Conservation (phyloP, 2,113 vertebrate species). For the cattle (Bos taurus) region ARS-UCD2.0 NC_037337.1:48740001-48740500, state of each 20-base stretch:
- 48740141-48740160: neutral
- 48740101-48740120: neutral
- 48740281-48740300: too few species aligned
- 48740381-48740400: too few species aligned
- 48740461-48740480: too few species aligned
- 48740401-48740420: too few species aligned
- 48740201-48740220: neutral
- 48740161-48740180: neutral
- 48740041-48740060: neutral
- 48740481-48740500: too few species aligned
- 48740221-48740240: neutral
- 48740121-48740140: neutral
- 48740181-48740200: neutral
- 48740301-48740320: too few species aligned
- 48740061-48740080: neutral
- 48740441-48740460: too few species aligned
- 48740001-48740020: neutral
- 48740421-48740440: too few species aligned
- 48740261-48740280: too few species aligned
- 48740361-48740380: too few species aligned
- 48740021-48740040: neutral
- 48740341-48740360: too few species aligned
- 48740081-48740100: neutral
- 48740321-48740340: too few species aligned
- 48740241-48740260: neutral